Conservation (phyloP, 2,888 invertebrate genomes). For the Digitonthophagus gazella region DNA sequence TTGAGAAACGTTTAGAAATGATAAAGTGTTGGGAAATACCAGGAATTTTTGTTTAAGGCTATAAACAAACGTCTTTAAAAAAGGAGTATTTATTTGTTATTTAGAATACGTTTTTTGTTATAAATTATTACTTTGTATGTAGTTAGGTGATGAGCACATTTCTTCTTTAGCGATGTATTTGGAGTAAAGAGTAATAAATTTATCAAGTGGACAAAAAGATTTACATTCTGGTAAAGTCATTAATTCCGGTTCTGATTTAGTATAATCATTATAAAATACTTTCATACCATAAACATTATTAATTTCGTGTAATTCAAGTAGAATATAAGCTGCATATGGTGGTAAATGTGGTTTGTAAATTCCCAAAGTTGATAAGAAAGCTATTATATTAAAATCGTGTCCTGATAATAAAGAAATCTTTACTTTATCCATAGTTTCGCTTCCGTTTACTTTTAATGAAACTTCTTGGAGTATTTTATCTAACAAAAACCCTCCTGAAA, state of each 20-base stretch:
- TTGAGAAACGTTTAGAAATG: no score
- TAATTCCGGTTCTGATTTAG: not conserved
- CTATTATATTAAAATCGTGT: constrained; percentile 18
- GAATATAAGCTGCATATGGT: constrained; percentile 17
- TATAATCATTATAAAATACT: constrained; percentile 7
- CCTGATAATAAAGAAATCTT: constrained; percentile 22
- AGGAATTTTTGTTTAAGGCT: no score
- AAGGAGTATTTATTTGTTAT: not conserved
- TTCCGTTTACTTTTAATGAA: constrained; percentile 12
- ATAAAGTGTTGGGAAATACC: no score
- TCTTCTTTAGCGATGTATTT: not conserved
- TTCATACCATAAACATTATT: constrained; percentile 9
- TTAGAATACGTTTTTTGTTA: not conserved
- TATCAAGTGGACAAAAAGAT: constrained; percentile 4
- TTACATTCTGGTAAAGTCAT: not conserved
- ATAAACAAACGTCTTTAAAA: no score
- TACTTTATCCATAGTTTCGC: not conserved
- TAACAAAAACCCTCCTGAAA: constrained; percentile 29
- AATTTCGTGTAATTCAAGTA: constrained; percentile 18
- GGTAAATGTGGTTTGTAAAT: constrained; percentile 9
- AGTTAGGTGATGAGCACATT: no score
- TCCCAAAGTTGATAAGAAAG: constrained; percentile 5
- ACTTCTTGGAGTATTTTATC: constrained; percentile 20
- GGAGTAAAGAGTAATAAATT: not conserved
- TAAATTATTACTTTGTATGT: no score